Base-by-base conservation (phyloP, 1,140 invertebrate species). In the Protaetia brevitarsis region DNA sequence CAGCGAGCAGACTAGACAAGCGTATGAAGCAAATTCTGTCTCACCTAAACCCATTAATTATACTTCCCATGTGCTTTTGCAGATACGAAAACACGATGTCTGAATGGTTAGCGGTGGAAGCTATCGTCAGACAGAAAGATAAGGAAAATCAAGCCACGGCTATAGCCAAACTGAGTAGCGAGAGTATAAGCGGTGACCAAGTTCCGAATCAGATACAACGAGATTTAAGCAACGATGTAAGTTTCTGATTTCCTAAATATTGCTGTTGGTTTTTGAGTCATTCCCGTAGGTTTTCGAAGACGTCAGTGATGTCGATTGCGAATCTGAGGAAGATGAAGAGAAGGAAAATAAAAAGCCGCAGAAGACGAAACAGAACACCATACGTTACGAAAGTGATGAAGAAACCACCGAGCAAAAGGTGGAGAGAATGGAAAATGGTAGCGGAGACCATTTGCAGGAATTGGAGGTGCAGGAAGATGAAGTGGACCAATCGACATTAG, bases 101-200 rank as follows among this genome's bases (percentile, higher is more conserved):
- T 0, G 94, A 96, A 76, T 97, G 95, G 95, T 78, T 95, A 59
- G 93, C 92, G 1, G 92, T 97, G 0, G 95, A 97, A 77, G 93
- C 93, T 0, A 95, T 96, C 65, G 92, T 96, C 0, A 78, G 88
- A 65, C 93, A 96, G 76, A 76, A 89, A 65, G 95, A 97, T 74
- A 89, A 91, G 64, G 87, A 88, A 73, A 84, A 83, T 28, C 87
- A 86, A 1, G 85, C 86, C 0, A 81, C 84, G 10, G 86, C 86
- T 8, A 85, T 88, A 63, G 87, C 87, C 4, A 81, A 86, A 65
- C 76, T 88, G 0, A 84, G 84, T 34, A 85, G 85, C 26, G 82
- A 82, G 58, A 82, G 81, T 67, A 80, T 77, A 34, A 80, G 79
- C 64, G 80, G 75, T 26, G 75, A 78, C 19, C 70, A 74, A 65